These are phyloP conservation scores for Papilio gigon DNA, from an alignment of 2,888 invertebrate species.

Conservation along the genomic window DNA sequence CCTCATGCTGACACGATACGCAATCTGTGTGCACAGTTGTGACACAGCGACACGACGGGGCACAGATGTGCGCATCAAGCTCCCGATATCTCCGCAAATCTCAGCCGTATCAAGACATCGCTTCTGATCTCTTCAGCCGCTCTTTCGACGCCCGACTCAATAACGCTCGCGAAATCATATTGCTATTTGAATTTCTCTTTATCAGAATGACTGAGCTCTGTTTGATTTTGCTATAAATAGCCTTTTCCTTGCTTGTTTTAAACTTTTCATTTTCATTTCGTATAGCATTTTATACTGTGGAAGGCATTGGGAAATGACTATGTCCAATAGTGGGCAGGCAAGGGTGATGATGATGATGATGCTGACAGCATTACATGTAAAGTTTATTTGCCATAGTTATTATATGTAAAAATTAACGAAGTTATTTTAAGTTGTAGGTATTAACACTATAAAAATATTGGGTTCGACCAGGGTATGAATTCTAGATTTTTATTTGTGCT, in stretches of 20 bases:
- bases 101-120: slow-evolving; percentile 34
- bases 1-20: neutral
- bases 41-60: slow-evolving; percentile 17
- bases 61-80: slow-evolving; percentile 33
- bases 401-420: too few relatives aligned
- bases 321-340: too few relatives aligned
- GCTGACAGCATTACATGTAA: too few relatives aligned
- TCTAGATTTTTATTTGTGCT: too few relatives aligned
- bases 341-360: too few relatives aligned
- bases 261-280: too few relatives aligned
- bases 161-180: slow-evolving; percentile 22
- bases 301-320: too few relatives aligned
- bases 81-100: slow-evolving; percentile 24
- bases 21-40: neutral
- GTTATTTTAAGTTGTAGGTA: too few relatives aligned
- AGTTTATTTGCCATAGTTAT: too few relatives aligned
- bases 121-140: slow-evolving; percentile 10
- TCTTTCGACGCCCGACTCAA: slow-evolving; percentile 26
- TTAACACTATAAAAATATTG: too few relatives aligned
- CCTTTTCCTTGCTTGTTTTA: neutral
- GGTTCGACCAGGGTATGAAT: too few relatives aligned
- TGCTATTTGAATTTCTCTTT: neutral
- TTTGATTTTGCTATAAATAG: neutral
- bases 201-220: neutral
- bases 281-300: too few relatives aligned